A percentile compares a stretch with the other conserved stretches of the same genome.
phyloP scores from a whole-genome alignment of 2,113 vertebrate genomes.

The Dromaius novaehollandiae region DNA sequence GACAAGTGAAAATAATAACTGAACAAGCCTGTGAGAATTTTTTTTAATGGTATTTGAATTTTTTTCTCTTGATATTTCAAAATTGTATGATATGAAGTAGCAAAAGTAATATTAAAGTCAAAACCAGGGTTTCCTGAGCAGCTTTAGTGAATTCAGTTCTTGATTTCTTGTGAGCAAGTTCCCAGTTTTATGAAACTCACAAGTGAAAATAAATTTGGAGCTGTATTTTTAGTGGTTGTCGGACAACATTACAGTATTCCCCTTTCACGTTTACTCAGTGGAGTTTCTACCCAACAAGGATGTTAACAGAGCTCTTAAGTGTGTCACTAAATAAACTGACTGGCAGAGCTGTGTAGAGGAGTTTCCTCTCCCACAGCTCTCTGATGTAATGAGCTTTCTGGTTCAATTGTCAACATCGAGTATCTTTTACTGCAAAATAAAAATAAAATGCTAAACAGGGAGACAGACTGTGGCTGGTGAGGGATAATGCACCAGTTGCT shows the following conservation, averaged over 20 bases:
- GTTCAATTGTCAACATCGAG: not conserved
- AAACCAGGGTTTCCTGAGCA: not conserved
- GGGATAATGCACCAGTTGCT: not conserved
- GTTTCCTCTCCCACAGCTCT: not conserved
- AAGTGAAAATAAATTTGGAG: not conserved
- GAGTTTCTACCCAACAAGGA: not conserved
- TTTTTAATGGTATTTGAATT: not conserved
- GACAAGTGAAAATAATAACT: not conserved
- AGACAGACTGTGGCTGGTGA: not conserved
- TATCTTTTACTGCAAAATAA: not conserved
- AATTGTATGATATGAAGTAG: not conserved
- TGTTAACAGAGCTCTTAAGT: not conserved
- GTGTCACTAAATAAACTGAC: not conserved
- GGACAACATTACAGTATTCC: not conserved
- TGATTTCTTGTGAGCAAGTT: not conserved
- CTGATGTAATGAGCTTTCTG: not conserved
- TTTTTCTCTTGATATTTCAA: not conserved
- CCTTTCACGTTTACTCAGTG: not conserved
- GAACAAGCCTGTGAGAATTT: accelerated
- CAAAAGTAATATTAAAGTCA: not conserved
- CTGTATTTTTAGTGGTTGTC: not conserved
- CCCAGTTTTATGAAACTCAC: not conserved
- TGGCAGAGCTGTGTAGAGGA: not conserved
- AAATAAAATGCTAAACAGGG: not conserved
- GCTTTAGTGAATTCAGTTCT: not conserved